Evolutionary conservation across 1,140 invertebrate species (phyloP), one percentile per base, ranked within the genome.

Genomic region (Drusus annulatus): DNA sequence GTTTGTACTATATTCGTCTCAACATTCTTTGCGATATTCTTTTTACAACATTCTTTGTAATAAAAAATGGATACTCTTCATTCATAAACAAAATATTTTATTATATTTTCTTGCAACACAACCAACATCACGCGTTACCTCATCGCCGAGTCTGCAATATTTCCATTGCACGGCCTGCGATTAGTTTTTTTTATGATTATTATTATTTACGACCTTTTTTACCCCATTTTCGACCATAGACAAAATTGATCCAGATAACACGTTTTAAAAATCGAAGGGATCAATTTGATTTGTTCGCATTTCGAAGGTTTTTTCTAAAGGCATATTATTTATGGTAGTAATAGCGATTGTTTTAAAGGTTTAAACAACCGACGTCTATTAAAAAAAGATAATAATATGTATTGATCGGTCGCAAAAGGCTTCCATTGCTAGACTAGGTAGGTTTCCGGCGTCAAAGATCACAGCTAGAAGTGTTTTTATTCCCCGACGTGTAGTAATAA

Each of bases 391-490:
- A 78, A 78, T 78, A 19, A 78, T 78, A 65, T 21, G 50, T n/a
- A 19, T 69, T 77, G 75, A 77, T 50, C 31, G 58, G 21, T 56
- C 52, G 76, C 23, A 54, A 45, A 58, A 78, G 16, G n/a, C 25
- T 78, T 75, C 31, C 17, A 56, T 31, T 77, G 54, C 58, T 52
- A 68, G 23, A 68, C 71, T 80, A 19, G n/a, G 50, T 52, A 17
- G 45, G 73, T 82, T 80, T 82, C 81, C 81, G 81, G 81, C 81
- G 81, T 80, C 74, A 82, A 82, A 82, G 71, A 71, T 82, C 81
- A 82, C 81, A 80, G 81, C 75, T 82, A 50, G 10, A 78, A 82
- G 81, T 82, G 81, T 82, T 81, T 82, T 78, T 82, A 76, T 82
- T 80, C 45, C 15, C 54, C 77, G 52, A 77, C 23, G 81, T 80